A percentile compares a stretch with the other conserved stretches of the same genome.
phyloP scores from a whole-genome alignment of 2,797 vertebrate species.

The Sarcoramphus papa region DNA sequence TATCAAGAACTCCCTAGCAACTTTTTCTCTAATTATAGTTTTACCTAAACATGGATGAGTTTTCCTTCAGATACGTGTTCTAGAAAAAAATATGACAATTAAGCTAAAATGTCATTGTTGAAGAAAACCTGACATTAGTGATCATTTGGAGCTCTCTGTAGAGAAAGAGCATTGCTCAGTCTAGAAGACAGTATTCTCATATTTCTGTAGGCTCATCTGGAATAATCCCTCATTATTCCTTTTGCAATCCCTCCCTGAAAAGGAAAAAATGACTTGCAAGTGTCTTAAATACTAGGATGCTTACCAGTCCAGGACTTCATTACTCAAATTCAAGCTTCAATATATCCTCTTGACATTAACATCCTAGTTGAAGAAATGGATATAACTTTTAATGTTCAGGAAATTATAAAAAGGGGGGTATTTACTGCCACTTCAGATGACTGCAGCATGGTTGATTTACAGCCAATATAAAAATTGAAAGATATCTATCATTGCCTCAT shows the following conservation, averaged over 20 bases:
- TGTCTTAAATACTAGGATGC: background rate
- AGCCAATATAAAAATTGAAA: background rate
- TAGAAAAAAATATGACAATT: background rate
- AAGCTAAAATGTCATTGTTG: background rate
- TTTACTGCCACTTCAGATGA: background rate
- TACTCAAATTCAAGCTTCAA: constrained; percentile 10
- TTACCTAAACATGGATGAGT: background rate
- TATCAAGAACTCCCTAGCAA: background rate
- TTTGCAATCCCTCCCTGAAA: background rate
- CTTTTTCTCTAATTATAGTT: background rate
- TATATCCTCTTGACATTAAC: constrained; percentile 16
- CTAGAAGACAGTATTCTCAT: background rate
- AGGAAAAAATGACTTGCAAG: background rate
- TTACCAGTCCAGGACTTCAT: background rate
- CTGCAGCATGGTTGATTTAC: constrained; percentile 30
- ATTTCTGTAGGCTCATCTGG: background rate
- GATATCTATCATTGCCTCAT: background rate
- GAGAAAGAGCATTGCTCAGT: background rate
- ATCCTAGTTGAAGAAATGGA: constrained; percentile 12
- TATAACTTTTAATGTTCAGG: constrained; percentile 13
- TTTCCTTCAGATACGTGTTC: background rate
- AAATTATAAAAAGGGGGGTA: background rate
- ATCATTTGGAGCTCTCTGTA: background rate
- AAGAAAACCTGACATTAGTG: background rate
- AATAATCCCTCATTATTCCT: background rate